A percentile compares a stretch with the other conserved stretches of the same genome.
These are phyloP conservation scores for Spermophilus dauricus DNA, from an alignment of 2,113 vertebrate species.

Conservation along the genomic window DNA sequence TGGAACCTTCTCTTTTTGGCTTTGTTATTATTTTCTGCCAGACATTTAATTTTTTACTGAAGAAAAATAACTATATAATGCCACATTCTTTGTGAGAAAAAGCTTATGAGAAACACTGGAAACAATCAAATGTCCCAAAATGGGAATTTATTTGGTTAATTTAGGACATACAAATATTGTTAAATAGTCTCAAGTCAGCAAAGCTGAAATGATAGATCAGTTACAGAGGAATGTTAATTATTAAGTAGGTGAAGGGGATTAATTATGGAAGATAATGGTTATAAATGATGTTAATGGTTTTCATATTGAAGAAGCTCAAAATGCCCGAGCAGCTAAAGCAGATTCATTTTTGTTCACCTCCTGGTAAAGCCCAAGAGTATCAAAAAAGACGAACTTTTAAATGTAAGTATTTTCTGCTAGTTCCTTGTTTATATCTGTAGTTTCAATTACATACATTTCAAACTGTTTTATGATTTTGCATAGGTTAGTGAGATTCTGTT, in stretches of 20 bases:
- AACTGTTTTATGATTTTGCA: background rate
- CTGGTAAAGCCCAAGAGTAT: background rate
- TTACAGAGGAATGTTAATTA: background rate
- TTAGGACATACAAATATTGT: background rate
- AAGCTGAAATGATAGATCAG: background rate
- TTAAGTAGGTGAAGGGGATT: background rate
- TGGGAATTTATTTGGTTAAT: background rate
- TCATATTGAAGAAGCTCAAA: background rate
- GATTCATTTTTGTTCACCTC: background rate
- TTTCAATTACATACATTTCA: background rate
- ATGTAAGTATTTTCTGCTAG: background rate
- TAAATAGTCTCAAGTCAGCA: background rate
- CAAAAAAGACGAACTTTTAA: background rate
- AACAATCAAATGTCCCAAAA: background rate
- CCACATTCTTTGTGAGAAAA: background rate
- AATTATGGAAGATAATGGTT: background rate
- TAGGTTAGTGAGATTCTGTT: background rate
- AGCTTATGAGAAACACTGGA: background rate
- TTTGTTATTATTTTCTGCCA: constrained; percentile 21
- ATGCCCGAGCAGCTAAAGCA: background rate
- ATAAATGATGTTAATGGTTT: background rate
- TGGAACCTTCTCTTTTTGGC: background rate
- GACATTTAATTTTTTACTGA: background rate
- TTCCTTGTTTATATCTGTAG: background rate
- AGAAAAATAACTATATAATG: background rate